Base-by-base conservation (phyloP, 2,797 vertebrate species). In the Pangasius djambal region DNA sequence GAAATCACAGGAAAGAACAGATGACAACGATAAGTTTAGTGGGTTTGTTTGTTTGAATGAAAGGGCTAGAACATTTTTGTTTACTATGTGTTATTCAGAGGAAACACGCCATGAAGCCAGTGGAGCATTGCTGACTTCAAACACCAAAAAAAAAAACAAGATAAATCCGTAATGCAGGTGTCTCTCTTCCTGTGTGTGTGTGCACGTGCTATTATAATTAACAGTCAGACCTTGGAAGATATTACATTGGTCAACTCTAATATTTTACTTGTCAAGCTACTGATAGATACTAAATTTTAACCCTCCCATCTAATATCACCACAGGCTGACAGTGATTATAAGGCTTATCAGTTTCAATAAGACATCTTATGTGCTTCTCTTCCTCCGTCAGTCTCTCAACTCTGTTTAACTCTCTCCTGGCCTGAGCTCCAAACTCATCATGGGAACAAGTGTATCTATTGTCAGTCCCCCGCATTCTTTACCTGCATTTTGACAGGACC, bases 391-490 rank as follows among this genome's bases (percentile, higher is more conserved):
- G 92, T 95, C 94, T 91, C 87, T 92, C 91, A 40, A 89, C 87
- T 90, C 89, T 69, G 90, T 91, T 83, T 92, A 92, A 91, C 93
- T 89, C 92, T 93, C 81, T 69, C 78, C 75, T 61, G 48, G 70
- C 50, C 52, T 31, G 3, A 93, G 92, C 93, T 86, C 93, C 94
- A 90, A 92, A 92, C 94, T 94, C 90, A 94, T 93, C 93, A 92
- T 91, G 91, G 94, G 93, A 96, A 96, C 96, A 97, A 96, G 95
- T 93, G 93, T 89, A 57, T 88, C 93, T 92, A 96, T 96, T 96
- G 95, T 96, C 91, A 22, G 37, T 57, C 91, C 81, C 83, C 87
- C 93, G 93, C 95, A 95, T 95, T 94, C 93, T 91, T 93, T 88
- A 91, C 89, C 92, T 94, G 88, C 88, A 92, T 89, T 93, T 94